A percentile compares a stretch with the other conserved stretches of the same genome.
Conservation (phyloP, 30 jellyfish, hydroid and myxozoan genomes). For the Mastigias papua region DNA sequence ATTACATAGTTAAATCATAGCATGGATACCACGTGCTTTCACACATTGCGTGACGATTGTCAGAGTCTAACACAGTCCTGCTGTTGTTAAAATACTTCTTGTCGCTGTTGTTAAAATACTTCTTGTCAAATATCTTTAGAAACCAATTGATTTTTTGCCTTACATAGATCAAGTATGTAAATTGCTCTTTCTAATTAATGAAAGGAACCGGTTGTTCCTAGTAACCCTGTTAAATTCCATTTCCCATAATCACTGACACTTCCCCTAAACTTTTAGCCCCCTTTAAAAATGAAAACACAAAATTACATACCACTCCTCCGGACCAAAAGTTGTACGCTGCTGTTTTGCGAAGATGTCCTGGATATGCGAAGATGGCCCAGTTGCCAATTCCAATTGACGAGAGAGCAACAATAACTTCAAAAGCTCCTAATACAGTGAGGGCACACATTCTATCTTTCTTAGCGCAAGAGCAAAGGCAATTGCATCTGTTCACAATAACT, state of each 20-base stretch:
- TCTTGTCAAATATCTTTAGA: too few species aligned
- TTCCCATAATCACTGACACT: too few species aligned
- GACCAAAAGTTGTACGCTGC: conserved; percentile 75
- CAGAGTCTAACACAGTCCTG: background rate
- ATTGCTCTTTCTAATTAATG: too few species aligned
- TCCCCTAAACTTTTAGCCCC: too few species aligned
- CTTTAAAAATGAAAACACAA: background rate
- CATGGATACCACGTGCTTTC: conserved; percentile 31
- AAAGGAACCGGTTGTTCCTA: too few species aligned
- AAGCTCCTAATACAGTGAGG: conserved; percentile 56
- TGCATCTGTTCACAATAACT: conserved; percentile 25
- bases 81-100: background rate
- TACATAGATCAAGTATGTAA: too few species aligned
- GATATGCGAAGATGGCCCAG: conserved; percentile 69
- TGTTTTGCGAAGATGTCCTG: conserved; percentile 67
- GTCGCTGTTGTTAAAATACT: background rate
- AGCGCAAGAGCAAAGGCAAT: conserved; percentile 41
- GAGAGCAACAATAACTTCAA: conserved; percentile 47
- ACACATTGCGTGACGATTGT: background rate
- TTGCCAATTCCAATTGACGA: conserved; percentile 64
- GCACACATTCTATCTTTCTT: conserved; percentile 67
- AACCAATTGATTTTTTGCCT: too few species aligned
- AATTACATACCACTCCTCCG: conserved; percentile 59
- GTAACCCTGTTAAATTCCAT: too few species aligned
- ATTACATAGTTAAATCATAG: background rate